These are phyloP conservation scores for Tetrax tetrax DNA, from an alignment of 2,113 vertebrate species.

Conservation along the genomic window DNA sequence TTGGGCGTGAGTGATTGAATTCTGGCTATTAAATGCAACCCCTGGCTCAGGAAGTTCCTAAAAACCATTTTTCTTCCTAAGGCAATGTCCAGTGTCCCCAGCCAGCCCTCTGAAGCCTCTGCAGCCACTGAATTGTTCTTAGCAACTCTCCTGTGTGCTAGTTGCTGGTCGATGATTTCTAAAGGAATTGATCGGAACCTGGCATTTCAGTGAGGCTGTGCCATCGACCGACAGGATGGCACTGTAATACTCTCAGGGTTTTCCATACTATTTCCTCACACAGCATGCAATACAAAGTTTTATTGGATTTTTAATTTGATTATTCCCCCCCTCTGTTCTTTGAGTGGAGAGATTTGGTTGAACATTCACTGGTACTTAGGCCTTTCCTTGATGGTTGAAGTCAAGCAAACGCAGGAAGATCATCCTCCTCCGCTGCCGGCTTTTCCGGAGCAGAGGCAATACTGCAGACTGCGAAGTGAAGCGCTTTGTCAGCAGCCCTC, in stretches of 20 bases:
- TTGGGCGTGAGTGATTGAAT: not conserved
- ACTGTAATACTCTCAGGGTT: not conserved
- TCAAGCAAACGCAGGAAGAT: not conserved
- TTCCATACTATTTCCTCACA: not conserved
- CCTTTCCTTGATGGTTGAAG: not conserved
- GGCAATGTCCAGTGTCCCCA: rapidly evolving
- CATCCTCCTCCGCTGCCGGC: not conserved
- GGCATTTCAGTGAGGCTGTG: not conserved
- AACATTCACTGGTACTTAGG: not conserved
- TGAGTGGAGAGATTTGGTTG: not conserved
- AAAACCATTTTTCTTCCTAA: not conserved
- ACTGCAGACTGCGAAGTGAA: not conserved
- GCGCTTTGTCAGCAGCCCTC: not conserved
- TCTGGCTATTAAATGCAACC: not conserved
- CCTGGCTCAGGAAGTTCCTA: not conserved
- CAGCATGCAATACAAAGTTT: not conserved
- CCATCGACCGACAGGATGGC: not conserved
- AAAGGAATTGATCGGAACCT: not conserved
- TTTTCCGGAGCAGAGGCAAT: not conserved
- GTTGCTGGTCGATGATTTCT: not conserved
- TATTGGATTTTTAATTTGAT: not conserved
- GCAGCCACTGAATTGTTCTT: not conserved
- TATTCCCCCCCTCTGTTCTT: rapidly evolving
- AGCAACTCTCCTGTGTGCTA: not conserved
- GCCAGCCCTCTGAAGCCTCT: not conserved